phyloP scores from a whole-genome alignment of 1,140 invertebrate species.

The Bombus turneri region DNA sequence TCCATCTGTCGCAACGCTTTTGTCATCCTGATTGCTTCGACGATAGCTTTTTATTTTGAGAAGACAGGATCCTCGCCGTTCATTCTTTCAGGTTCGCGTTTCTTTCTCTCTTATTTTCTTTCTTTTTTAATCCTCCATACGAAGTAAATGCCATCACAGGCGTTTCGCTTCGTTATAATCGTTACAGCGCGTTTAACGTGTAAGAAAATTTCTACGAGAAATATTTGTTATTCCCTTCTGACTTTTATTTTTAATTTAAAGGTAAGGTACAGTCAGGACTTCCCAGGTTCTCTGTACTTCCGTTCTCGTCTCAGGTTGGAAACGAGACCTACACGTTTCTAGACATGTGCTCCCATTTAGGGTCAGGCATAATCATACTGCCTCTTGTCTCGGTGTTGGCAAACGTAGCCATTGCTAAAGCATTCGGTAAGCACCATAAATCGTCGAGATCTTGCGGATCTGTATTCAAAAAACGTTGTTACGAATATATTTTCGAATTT shows the following conservation, averaged over 20 bases:
- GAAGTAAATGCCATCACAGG: no score
- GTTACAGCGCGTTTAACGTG: neutral
- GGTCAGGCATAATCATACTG: conserved; percentile 87
- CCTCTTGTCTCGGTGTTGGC: conserved; percentile 89
- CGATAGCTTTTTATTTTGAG: conserved; percentile 82
- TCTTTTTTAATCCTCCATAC: neutral
- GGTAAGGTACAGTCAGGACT: conserved; percentile 86
- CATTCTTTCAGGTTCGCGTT: conserved; percentile 80
- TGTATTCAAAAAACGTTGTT: neutral
- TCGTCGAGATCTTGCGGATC: neutral
- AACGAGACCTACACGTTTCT: conserved; percentile 84
- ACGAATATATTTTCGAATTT: neutral
- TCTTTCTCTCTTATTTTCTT: neutral
- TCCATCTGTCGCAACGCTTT: conserved; percentile 91
- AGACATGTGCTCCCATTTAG: conserved; percentile 85
- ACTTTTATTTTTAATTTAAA: conserved; percentile 66
- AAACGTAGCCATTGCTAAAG: conserved; percentile 91
- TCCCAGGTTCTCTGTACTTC: conserved; percentile 83
- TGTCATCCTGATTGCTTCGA: conserved; percentile 86
- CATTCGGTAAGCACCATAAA: conserved; percentile 85
- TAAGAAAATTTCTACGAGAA: neutral
- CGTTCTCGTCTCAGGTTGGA: conserved; percentile 82
- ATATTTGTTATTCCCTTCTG: neutral
- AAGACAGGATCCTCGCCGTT: conserved; percentile 78
- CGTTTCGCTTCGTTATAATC: no score